Percentiles rank a stretch among this genome's conserved stretches.
Conservation (phyloP, 2,113 vertebrate species). For the Narcine bancroftii region DNA sequence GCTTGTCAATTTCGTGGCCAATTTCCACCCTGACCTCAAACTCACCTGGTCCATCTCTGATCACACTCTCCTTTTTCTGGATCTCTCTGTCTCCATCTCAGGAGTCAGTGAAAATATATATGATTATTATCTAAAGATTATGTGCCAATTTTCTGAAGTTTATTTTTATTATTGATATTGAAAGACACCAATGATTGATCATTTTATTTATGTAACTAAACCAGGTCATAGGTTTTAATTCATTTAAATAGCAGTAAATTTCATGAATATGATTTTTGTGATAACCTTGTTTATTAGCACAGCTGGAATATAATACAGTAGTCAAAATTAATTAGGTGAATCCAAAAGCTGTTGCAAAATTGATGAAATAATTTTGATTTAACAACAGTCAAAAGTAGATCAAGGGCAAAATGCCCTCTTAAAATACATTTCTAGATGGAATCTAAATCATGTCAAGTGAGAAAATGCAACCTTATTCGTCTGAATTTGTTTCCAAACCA, state of each 20-base stretch:
- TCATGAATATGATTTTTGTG: neutral
- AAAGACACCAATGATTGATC: neutral
- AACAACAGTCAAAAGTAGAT: neutral
- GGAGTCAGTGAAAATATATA: neutral
- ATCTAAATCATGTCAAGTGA: neutral
- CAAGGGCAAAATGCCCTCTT: neutral
- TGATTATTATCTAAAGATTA: neutral
- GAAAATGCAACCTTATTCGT: neutral
- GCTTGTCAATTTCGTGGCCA: too few relatives aligned
- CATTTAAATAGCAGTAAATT: neutral
- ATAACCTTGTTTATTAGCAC: neutral
- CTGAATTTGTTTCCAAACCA: neutral
- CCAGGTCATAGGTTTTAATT: neutral
- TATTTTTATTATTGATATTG: neutral
- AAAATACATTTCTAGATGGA: neutral
- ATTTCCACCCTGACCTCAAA: too few relatives aligned
- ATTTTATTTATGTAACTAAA: neutral
- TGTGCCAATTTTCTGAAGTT: neutral
- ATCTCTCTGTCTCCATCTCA: too few relatives aligned
- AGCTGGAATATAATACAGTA: neutral
- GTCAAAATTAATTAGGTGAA: slow-evolving; percentile 28
- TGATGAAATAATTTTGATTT: neutral
- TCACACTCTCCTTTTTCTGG: too few relatives aligned
- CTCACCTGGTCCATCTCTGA: too few relatives aligned
- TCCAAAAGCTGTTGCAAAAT: neutral